phyloP scores from a whole-genome alignment of 2,113 vertebrate genomes.

The Lepus timidus region DNA sequence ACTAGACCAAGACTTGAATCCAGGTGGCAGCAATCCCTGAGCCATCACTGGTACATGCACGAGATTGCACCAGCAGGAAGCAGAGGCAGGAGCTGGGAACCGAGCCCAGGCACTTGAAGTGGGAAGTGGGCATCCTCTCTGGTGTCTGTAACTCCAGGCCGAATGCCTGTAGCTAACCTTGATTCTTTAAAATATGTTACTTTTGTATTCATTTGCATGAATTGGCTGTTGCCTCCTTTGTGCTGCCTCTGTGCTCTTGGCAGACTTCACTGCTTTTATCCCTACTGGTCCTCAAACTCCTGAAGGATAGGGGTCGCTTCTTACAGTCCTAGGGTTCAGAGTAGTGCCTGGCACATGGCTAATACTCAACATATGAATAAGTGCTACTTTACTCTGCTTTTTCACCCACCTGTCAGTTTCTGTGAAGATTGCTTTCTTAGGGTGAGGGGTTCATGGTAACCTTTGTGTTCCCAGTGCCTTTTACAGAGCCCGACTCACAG shows the following conservation, averaged over 20 bases:
- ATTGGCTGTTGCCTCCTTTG: neutral
- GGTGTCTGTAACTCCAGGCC: too few relatives aligned
- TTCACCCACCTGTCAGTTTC: neutral
- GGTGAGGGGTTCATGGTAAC: neutral
- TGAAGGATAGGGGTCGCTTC: neutral
- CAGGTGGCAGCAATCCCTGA: too few relatives aligned
- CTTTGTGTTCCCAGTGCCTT: neutral
- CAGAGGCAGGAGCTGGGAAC: too few relatives aligned
- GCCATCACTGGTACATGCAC: too few relatives aligned
- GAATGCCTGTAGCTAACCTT: neutral
- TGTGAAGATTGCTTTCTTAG: neutral
- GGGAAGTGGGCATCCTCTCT: too few relatives aligned
- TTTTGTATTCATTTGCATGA: neutral
- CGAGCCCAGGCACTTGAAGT: neutral
- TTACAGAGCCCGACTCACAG: neutral
- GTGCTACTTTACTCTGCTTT: conserved; percentile 1
- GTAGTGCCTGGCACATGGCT: neutral
- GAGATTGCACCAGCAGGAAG: too few relatives aligned
- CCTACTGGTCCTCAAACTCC: neutral
- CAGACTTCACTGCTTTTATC: neutral
- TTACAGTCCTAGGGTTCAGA: neutral
- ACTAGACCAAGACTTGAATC: too few relatives aligned
- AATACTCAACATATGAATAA: conserved; percentile 23
- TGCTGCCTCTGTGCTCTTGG: neutral
- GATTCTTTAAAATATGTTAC: neutral